phyloP scores from a whole-genome alignment of 2,113 vertebrate genomes.

The Cheilinus undulatus region DNA sequence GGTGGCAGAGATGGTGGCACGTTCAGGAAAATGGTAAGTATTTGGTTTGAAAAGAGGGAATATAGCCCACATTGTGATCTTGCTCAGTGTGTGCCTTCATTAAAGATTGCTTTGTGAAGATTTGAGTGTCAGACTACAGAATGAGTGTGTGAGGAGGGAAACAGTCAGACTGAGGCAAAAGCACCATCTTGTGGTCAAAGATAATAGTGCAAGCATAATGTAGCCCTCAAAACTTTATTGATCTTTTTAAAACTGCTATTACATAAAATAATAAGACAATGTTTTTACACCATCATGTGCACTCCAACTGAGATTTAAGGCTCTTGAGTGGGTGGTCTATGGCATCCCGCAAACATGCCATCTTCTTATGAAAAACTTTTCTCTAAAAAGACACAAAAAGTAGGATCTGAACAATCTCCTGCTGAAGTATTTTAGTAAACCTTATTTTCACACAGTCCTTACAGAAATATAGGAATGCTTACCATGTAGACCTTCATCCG shows the following conservation, averaged over 20 bases:
- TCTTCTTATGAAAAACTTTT: slow-evolving; percentile 77
- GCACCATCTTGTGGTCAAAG: slow-evolving; percentile 69
- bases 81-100: slow-evolving; percentile 61
- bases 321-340: slow-evolving; percentile 62
- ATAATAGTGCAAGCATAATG: slow-evolving; percentile 31
- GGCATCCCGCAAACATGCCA: slow-evolving; percentile 73
- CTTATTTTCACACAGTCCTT: background rate
- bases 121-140: slow-evolving; percentile 33
- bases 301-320: slow-evolving; percentile 57
- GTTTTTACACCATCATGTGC: background rate
- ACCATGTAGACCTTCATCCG: slow-evolving; percentile 84
- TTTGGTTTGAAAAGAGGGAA: slow-evolving; percentile 61
- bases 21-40: slow-evolving; percentile 73
- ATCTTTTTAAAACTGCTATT: slow-evolving; percentile 2
- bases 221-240: slow-evolving; percentile 27
- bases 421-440: background rate
- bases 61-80: slow-evolving; percentile 69
- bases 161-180: slow-evolving; percentile 16
- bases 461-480: slow-evolving; percentile 51
- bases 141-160: background rate
- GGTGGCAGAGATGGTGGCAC: slow-evolving; percentile 74
- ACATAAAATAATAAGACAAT: background rate
- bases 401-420: background rate
- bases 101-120: slow-evolving; percentile 52
- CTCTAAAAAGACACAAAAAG: slow-evolving; percentile 54